Evolutionary conservation across 2,113 vertebrate genomes (phyloP).

Genomic region (Cranoglanis bouderius): DNA sequence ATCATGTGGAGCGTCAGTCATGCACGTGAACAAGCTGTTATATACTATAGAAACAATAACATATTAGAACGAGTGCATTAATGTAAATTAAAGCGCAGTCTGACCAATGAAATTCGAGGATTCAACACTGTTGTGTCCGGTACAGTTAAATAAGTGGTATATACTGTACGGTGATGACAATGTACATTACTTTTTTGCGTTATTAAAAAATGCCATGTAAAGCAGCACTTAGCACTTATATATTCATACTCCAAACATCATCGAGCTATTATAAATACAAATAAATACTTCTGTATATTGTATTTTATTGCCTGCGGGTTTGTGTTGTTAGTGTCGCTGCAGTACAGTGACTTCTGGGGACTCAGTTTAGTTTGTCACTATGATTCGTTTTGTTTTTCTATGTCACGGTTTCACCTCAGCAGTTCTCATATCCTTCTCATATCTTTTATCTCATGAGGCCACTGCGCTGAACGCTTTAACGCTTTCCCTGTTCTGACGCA

Average conservation of each 20-base stretch:
- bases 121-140: not conserved
- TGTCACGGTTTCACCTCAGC: not conserved
- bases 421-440: not conserved
- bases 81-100: not conserved
- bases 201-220: not conserved
- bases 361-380: not conserved
- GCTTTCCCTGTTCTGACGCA: constrained; percentile 4
- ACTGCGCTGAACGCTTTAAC: not conserved
- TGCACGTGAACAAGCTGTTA: not conserved
- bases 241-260: not conserved
- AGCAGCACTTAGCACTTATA: not conserved
- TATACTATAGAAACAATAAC: not conserved
- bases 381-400: not conserved
- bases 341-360: not conserved
- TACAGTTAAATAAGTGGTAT: not conserved
- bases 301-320: too few relatives aligned
- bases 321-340: not conserved
- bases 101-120: not conserved
- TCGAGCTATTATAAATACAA: not conserved
- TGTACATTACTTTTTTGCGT: not conserved
- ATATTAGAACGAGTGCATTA: not conserved
- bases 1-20: not conserved
- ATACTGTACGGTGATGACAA: not conserved
- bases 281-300: not conserved
- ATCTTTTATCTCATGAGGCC: constrained; percentile 4